These are phyloP conservation scores for Odontamblyopus rebecca DNA, from an alignment of 2,797 vertebrate species.

Conservation along the genomic window DNA sequence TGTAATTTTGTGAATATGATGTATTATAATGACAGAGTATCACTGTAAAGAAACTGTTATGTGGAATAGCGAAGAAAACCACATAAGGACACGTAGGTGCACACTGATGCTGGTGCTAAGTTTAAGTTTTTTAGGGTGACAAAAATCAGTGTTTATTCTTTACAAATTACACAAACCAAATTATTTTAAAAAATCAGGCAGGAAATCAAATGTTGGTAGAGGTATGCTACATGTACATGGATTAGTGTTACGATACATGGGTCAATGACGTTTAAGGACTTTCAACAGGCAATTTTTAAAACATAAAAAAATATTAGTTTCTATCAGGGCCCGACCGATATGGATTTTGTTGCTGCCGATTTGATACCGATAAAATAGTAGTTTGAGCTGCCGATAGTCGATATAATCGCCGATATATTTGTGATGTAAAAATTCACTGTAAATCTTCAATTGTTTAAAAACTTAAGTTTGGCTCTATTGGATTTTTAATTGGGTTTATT, in stretches of 20 bases:
- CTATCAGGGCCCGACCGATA: too few relatives aligned
- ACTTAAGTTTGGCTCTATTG: too few relatives aligned
- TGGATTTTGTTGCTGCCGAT: too few relatives aligned
- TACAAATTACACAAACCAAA: slow-evolving; percentile 42
- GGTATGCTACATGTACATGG: not conserved
- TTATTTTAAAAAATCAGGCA: slow-evolving; percentile 10
- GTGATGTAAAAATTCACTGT: too few relatives aligned
- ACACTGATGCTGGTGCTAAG: slow-evolving; percentile 60
- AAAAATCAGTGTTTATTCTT: slow-evolving; percentile 17
- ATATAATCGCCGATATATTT: too few relatives aligned
- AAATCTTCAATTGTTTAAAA: too few relatives aligned
- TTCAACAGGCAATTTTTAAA: too few relatives aligned
- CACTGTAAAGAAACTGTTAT: slow-evolving; percentile 40
- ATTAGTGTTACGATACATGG: not conserved
- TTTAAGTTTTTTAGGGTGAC: slow-evolving; percentile 32
- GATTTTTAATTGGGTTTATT: too few relatives aligned
- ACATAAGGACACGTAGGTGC: slow-evolving; percentile 51
- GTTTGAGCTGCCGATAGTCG: too few relatives aligned
- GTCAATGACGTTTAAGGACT: too few relatives aligned
- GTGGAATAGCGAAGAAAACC: slow-evolving; percentile 49
- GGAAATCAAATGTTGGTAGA: slow-evolving; percentile 23
- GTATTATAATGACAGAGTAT: slow-evolving; percentile 69
- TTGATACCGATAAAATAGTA: too few relatives aligned
- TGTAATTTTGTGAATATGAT: slow-evolving; percentile 73
- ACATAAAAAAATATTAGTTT: too few relatives aligned